phyloP scores from a whole-genome alignment of 2,888 invertebrate genomes.

The Campoletis raptor region DNA sequence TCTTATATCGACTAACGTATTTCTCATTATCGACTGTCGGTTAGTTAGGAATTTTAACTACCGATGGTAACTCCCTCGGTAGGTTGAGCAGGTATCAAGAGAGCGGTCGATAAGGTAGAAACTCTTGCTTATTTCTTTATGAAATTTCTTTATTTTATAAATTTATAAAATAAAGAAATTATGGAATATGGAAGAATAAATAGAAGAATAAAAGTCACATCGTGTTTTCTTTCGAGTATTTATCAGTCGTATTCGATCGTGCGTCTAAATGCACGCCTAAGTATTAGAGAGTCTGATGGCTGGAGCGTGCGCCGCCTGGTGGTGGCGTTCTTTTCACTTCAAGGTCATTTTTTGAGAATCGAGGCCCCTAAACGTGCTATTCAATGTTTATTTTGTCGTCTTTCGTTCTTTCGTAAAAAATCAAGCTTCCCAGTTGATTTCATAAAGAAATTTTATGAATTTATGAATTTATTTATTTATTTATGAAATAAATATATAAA shows the following conservation, averaged over 20 bases:
- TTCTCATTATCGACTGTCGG: neutral
- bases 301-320: constrained; percentile 11
- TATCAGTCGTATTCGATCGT: neutral
- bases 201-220: constrained; percentile 25
- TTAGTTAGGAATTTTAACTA: neutral
- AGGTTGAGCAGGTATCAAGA: too few species aligned
- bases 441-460: too few species aligned
- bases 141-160: too few species aligned
- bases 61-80: neutral
- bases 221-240: constrained; percentile 8
- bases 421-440: neutral
- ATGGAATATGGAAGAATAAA: too few species aligned
- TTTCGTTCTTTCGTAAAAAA: neutral
- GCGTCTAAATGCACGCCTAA: neutral
- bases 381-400: neutral
- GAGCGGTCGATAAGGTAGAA: neutral
- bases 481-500: too few species aligned
- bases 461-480: too few species aligned
- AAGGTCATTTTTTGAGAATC: neutral
- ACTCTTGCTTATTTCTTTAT: neutral
- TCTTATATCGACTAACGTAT: neutral
- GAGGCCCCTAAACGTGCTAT: neutral
- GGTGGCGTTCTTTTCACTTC: neutral
- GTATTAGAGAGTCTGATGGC: neutral
- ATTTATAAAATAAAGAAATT: too few species aligned